These are phyloP conservation scores for Cephus pulcher DNA, from an alignment of 2,888 invertebrate genomes.

Conservation along the genomic window DNA sequence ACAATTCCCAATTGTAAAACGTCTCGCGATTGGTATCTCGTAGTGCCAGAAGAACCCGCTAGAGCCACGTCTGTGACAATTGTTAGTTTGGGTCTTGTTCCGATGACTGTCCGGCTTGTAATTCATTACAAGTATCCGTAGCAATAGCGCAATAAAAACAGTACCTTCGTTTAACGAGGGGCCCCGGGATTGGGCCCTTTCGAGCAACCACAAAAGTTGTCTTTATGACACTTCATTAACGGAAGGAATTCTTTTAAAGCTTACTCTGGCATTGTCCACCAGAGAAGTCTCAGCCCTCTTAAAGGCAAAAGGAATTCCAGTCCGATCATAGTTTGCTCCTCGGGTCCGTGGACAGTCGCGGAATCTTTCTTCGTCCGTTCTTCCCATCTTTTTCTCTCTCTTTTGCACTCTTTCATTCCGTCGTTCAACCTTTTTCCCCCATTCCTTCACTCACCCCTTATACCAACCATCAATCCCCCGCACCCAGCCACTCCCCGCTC, in stretches of 20 bases:
- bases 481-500: slow-evolving; percentile 12
- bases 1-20: neutral
- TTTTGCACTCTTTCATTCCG: neutral
- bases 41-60: neutral
- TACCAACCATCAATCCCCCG: slow-evolving; percentile 9
- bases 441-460: slow-evolving; percentile 4
- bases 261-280: slow-evolving; percentile 32
- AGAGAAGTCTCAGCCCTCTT: slow-evolving; percentile 44
- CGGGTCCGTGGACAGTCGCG: slow-evolving; percentile 44
- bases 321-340: slow-evolving; percentile 60
- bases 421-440: slow-evolving; percentile 10
- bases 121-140: slow-evolving; percentile 52
- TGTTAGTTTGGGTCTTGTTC: neutral
- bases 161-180: slow-evolving; percentile 37
- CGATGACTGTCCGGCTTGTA: slow-evolving; percentile 37
- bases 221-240: slow-evolving; percentile 59
- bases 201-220: slow-evolving; percentile 59
- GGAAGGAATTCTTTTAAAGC: slow-evolving; percentile 58
- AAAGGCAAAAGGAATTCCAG: slow-evolving; percentile 59
- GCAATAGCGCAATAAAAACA: slow-evolving; percentile 50
- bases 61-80: neutral
- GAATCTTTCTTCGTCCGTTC: slow-evolving; percentile 40
- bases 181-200: neutral
- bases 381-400: slow-evolving; percentile 17
- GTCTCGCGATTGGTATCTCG: neutral